Percentiles rank a stretch among this genome's conserved stretches.
phyloP scores from a whole-genome alignment of 2,888 invertebrate genomes.

The Chymomyza fuscimana region DNA sequence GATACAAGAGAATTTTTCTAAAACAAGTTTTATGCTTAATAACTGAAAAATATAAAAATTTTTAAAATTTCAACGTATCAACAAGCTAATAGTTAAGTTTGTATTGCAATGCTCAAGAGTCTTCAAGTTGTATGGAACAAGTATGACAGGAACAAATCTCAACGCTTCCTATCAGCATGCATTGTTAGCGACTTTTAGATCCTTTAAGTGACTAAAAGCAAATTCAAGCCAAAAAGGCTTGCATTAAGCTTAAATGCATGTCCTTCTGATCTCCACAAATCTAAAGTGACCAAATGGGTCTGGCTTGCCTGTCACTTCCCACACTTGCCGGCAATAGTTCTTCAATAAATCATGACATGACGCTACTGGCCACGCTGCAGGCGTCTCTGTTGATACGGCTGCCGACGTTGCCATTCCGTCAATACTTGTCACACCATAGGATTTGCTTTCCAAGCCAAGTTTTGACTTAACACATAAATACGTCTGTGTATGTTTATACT shows the following conservation, averaged over 20 bases:
- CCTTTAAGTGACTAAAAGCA: neutral
- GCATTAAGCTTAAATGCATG: neutral
- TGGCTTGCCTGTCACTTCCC: constrained; percentile 28
- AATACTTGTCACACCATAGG: neutral
- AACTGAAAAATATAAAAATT: too few species aligned
- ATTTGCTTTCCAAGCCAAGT: neutral
- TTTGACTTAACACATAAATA: neutral
- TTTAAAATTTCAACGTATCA: too few species aligned
- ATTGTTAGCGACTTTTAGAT: neutral
- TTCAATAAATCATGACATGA: constrained; percentile 56
- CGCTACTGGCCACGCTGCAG: constrained; percentile 32
- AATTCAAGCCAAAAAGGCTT: neutral
- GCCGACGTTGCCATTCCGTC: neutral
- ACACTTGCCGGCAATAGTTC: constrained; percentile 54
- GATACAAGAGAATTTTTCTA: too few species aligned
- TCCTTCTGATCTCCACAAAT: neutral
- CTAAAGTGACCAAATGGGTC: neutral
- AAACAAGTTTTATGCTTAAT: too few species aligned
- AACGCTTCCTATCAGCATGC: neutral
- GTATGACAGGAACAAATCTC: too few species aligned
- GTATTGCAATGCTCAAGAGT: neutral
- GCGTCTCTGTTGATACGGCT: constrained; percentile 6
- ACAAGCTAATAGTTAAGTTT: neutral
- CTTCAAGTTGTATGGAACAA: neutral
- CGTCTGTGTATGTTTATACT: constrained; percentile 38